phyloP scores from a whole-genome alignment of 2,113 vertebrate genomes.

The Brachirus orientalis region DNA sequence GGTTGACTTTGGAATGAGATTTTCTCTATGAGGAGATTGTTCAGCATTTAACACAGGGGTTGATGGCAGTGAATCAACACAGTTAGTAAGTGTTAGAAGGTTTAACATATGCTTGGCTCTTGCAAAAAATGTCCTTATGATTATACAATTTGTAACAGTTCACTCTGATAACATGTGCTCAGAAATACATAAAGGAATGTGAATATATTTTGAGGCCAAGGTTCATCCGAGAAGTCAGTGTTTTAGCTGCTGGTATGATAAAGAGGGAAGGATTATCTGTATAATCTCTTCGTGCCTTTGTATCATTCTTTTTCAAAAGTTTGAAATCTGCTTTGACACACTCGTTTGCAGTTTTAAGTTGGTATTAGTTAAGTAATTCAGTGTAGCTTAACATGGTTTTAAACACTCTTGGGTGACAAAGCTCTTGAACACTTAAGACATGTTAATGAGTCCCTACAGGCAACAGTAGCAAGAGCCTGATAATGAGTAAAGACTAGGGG shows the following conservation, averaged over 20 bases:
- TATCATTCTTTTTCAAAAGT: constrained; percentile 14
- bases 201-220: neutral
- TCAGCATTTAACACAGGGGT: constrained; percentile 22
- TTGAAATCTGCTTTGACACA: constrained; percentile 29
- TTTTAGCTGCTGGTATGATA: neutral
- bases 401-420: constrained; percentile 64
- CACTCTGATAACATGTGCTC: neutral
- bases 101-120: neutral
- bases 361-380: constrained; percentile 43
- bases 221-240: neutral
- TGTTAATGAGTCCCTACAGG: constrained; percentile 70
- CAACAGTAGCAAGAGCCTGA: constrained; percentile 21
- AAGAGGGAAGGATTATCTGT: constrained; percentile 25
- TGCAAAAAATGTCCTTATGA: too few species aligned
- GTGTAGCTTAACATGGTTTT: constrained; percentile 58
- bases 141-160: too few species aligned
- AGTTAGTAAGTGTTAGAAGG: neutral
- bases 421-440: constrained; percentile 57
- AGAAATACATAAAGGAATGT: too few species aligned
- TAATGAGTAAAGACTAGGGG: constrained; percentile 52
- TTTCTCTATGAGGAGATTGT: constrained; percentile 27
- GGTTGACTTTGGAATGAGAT: constrained; percentile 29
- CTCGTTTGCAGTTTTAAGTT: constrained; percentile 18
- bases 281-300: constrained; percentile 7
- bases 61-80: neutral